These are phyloP conservation scores for Sinella curviseta DNA, from an alignment of 1,140 invertebrate genomes.

Conservation along the genomic window DNA sequence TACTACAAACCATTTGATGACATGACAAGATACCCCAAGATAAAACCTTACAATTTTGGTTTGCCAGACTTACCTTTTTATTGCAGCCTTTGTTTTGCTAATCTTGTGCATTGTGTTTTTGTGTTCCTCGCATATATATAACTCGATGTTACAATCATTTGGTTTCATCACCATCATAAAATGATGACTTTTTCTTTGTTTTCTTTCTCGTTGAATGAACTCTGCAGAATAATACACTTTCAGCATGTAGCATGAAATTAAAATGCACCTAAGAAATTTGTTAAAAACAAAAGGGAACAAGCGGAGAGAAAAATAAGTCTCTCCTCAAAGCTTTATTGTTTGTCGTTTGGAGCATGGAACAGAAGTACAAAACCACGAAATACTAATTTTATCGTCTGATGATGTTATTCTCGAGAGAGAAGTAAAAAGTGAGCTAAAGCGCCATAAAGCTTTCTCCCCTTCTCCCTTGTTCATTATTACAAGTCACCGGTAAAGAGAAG, in stretches of 20 bases:
- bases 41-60: too few relatives aligned
- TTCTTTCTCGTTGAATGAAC: too few relatives aligned
- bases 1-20: too few relatives aligned
- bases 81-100: too few relatives aligned
- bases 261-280: not conserved
- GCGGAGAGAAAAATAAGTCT: not conserved
- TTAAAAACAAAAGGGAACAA: not conserved
- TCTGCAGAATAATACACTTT: too few relatives aligned
- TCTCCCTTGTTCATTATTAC: not conserved
- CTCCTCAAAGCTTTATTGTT: not conserved
- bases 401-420: not conserved
- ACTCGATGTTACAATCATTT: too few relatives aligned
- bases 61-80: too few relatives aligned
- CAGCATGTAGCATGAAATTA: not conserved
- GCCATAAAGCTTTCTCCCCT: not conserved
- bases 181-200: too few relatives aligned
- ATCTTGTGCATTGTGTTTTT: too few relatives aligned
- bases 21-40: too few relatives aligned
- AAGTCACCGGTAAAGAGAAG: not conserved
- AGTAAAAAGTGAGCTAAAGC: not conserved
- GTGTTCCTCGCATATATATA: too few relatives aligned
- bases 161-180: too few relatives aligned
- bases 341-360: not conserved
- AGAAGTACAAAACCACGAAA: not conserved
- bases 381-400: not conserved